A percentile compares a stretch with the other conserved stretches of the same genome.
Conservation (phyloP, 1,140 invertebrate genomes). For the Lethocerus indicus region DNA sequence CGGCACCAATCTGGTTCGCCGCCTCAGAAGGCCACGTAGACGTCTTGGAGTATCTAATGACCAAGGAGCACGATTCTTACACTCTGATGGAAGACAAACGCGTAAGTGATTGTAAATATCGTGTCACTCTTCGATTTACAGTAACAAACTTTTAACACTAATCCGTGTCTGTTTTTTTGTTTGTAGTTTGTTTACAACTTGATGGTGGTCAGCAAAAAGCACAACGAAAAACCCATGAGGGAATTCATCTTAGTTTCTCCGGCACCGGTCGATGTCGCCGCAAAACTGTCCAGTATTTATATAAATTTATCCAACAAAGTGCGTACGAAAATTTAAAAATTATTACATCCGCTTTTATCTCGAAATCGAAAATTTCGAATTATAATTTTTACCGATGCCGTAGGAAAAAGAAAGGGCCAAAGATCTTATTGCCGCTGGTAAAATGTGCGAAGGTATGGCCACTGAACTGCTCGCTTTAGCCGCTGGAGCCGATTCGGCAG, state of each 20-base stretch:
- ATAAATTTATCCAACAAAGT: conserved; percentile 72
- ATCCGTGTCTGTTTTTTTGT: conserved; percentile 3
- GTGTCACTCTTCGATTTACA: not conserved
- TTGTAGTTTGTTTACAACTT: conserved; percentile 90
- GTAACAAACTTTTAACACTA: not conserved
- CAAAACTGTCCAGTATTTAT: conserved; percentile 89
- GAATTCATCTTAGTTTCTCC: conserved; percentile 93
- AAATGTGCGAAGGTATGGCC: conserved; percentile 93
- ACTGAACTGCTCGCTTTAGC: conserved; percentile 88
- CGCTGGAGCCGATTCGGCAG: conserved; percentile 83
- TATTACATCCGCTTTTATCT: too few relatives aligned
- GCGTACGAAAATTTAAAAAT: too few relatives aligned
- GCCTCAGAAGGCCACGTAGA: conserved; percentile 92
- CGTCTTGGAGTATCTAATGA: conserved; percentile 87
- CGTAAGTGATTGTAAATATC: too few relatives aligned
- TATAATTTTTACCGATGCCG: too few relatives aligned
- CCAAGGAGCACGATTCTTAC: conserved; percentile 94
- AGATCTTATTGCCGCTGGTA: conserved; percentile 84
- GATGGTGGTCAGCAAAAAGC: conserved; percentile 95
- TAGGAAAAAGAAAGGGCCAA: conserved; percentile 93
- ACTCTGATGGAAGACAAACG: conserved; percentile 91
- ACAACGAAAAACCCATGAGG: conserved; percentile 89
- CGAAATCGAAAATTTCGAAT: too few relatives aligned
- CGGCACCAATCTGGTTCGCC: conserved; percentile 92
- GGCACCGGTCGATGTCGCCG: conserved; percentile 93